Evolutionary conservation across 2,888 invertebrate genomes (phyloP).

Genomic region (Limnephilus marmoratus): DNA sequence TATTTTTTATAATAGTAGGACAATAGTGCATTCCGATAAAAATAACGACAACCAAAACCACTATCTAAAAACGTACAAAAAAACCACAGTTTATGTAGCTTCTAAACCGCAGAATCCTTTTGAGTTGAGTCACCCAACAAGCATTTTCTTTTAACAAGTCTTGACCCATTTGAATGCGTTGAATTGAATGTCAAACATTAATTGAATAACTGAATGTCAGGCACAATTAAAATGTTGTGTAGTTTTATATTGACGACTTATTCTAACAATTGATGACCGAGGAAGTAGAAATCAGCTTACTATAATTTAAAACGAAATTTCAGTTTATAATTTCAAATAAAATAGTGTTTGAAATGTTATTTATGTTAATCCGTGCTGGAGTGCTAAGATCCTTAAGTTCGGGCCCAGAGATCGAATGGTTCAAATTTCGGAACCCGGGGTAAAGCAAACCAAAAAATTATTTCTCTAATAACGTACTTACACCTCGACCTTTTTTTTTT

Average conservation of each 20-base stretch:
- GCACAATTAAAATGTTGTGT: background rate
- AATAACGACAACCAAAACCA: background rate
- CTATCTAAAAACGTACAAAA: background rate
- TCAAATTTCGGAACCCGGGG: too few species aligned
- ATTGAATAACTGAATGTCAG: background rate
- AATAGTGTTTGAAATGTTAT: background rate
- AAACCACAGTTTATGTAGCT: background rate
- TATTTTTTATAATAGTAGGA: background rate
- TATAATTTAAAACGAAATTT: background rate
- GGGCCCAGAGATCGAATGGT: background rate
- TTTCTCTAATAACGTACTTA: background rate
- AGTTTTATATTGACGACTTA: background rate
- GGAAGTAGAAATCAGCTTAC: background rate
- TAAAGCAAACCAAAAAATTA: background rate
- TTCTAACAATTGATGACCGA: background rate
- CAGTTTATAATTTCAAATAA: background rate
- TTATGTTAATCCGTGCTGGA: background rate
- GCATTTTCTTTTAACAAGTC: background rate
- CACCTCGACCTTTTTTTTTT: too few species aligned
- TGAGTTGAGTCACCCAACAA: background rate
- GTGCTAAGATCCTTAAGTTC: background rate
- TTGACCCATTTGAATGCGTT: background rate
- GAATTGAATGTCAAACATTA: constrained; percentile 5
- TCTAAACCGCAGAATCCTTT: constrained; percentile 23
- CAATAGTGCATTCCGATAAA: background rate